These are phyloP conservation scores for Mola mola DNA, from an alignment of 2,113 vertebrate genomes.

Conservation along the genomic window DNA sequence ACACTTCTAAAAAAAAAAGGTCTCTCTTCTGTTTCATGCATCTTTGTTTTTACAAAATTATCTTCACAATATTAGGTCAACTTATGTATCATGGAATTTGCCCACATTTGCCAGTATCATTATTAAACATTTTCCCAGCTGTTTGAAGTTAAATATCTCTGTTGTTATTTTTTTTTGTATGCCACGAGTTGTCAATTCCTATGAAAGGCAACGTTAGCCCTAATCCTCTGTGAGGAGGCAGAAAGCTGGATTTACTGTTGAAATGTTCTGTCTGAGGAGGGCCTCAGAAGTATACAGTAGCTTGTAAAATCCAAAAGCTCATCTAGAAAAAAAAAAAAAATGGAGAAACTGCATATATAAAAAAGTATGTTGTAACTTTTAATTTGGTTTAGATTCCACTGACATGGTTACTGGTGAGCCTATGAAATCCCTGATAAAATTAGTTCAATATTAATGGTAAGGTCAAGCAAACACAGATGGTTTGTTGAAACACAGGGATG, in stretches of 20 bases:
- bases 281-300: too few relatives aligned
- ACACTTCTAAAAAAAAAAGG: background rate
- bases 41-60: background rate
- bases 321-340: too few relatives aligned
- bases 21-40: background rate
- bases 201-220: slow-evolving; percentile 12
- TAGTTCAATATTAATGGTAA: slow-evolving; percentile 17
- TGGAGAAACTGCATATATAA: too few relatives aligned
- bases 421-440: background rate
- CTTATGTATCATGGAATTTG: slow-evolving; percentile 2
- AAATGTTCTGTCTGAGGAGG: too few relatives aligned
- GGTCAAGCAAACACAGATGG: slow-evolving; percentile 46
- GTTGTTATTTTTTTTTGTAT: slow-evolving; percentile 15
- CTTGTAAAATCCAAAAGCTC: too few relatives aligned
- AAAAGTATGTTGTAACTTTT: too few relatives aligned
- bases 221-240: slow-evolving; percentile 4
- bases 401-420: background rate
- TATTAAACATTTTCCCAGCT: slow-evolving; percentile 2
- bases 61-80: background rate
- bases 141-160: slow-evolving; percentile 6
- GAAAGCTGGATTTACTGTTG: too few relatives aligned
- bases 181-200: slow-evolving; percentile 31
- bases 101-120: background rate
- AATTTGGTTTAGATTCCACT: too few relatives aligned
- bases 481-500: slow-evolving; percentile 40